Percentiles rank a stretch among this genome's conserved stretches.
phyloP scores from a whole-genome alignment of 2,113 vertebrate genomes.

The Urocitellus parryii region DNA sequence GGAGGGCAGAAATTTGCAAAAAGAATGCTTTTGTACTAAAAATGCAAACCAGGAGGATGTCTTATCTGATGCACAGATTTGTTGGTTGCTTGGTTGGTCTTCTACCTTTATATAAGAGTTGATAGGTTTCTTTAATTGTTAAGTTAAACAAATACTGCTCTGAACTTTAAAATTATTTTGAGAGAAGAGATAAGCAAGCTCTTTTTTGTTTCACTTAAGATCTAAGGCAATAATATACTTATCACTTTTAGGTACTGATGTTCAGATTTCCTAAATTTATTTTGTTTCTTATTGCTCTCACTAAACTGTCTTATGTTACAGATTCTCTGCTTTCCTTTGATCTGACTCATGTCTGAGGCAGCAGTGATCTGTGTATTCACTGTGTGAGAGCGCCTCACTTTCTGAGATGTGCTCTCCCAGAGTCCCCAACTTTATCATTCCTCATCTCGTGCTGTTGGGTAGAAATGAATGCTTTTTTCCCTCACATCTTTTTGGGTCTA shows the following conservation, averaged over 20 bases:
- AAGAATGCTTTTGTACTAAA: background rate
- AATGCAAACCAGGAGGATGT: background rate
- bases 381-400: background rate
- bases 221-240: background rate
- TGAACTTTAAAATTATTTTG: background rate
- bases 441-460: background rate
- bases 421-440: background rate
- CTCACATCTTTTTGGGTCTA: background rate
- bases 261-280: background rate
- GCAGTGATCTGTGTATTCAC: background rate
- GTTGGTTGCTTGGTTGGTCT: background rate
- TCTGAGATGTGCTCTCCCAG: background rate
- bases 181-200: background rate
- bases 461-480: background rate
- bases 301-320: background rate
- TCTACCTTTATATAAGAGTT: background rate
- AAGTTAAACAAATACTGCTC: background rate
- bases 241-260: background rate
- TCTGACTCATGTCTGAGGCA: background rate
- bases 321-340: background rate
- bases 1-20: background rate
- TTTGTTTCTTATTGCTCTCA: conserved; percentile 9
- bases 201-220: background rate
- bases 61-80: background rate
- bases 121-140: background rate